These are phyloP conservation scores for Nothobranchius furzeri DNA, from an alignment of 2,113 vertebrate species.

Conservation along the genomic window DNA sequence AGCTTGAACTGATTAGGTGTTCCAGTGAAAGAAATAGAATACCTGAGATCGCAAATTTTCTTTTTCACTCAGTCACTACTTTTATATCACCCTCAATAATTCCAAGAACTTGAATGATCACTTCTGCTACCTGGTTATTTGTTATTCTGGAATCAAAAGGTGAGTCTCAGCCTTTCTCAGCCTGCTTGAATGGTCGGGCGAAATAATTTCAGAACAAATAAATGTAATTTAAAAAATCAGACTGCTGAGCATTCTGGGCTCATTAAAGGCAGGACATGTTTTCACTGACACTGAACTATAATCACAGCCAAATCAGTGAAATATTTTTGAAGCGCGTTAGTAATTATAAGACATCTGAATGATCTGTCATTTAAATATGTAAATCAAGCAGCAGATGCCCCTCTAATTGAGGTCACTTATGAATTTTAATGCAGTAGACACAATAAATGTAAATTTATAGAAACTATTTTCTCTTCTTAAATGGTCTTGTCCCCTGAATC, in stretches of 20 bases:
- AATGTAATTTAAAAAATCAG: neutral
- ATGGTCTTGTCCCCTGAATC: no score
- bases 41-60: neutral
- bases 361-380: slow-evolving; percentile 1
- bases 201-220: neutral
- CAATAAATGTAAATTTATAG: no score
- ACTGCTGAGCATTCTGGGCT: neutral
- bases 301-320: neutral
- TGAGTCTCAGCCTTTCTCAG: no score
- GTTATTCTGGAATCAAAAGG: no score
- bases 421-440: slow-evolving; percentile 5
- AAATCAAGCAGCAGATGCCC: neutral
- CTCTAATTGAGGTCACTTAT: slow-evolving; percentile 6
- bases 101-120: no score
- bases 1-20: slow-evolving; percentile 12
- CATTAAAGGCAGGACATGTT: slow-evolving; percentile 2
- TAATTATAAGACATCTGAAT: slow-evolving; percentile 14
- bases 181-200: no score
- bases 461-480: no score
- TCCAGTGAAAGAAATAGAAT: slow-evolving; percentile 12
- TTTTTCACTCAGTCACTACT: neutral
- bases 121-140: neutral
- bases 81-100: slow-evolving; percentile 5
- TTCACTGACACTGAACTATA: slow-evolving; percentile 7
- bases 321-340: no score